Evolutionary conservation across 2,888 invertebrate genomes (phyloP).

Genomic region (Lycocerus yunnanus): DNA sequence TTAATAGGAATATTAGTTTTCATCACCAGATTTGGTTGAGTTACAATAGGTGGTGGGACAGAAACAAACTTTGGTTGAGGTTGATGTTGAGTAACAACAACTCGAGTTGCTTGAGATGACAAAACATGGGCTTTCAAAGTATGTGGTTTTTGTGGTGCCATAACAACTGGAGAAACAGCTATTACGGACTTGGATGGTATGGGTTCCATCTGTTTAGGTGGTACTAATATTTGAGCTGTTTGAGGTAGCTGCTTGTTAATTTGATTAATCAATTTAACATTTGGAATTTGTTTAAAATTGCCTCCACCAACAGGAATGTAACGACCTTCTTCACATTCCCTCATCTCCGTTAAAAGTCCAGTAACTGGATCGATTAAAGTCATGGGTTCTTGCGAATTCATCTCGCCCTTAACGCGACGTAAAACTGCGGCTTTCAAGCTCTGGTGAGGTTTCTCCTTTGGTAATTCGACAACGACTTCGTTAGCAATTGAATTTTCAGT

Average conservation of each 20-base stretch:
- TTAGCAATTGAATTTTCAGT: conserved; percentile 21
- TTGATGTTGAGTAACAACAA: conserved; percentile 43
- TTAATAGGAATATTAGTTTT: conserved; percentile 35
- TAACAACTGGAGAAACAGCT: conserved; percentile 28
- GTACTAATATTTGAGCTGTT: conserved; percentile 1
- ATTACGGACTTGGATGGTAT: conserved; percentile 36
- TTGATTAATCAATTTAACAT: conserved; percentile 11
- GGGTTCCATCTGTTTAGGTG: conserved; percentile 28
- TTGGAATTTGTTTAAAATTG: conserved; percentile 27
- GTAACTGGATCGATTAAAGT: conserved; percentile 77
- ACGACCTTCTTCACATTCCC: conserved; percentile 72
- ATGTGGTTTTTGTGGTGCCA: conserved; percentile 60
- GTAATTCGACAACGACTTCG: conserved; percentile 18
- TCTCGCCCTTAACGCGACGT: conserved; percentile 52
- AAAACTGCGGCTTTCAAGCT: conserved; percentile 53
- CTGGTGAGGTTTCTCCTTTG: conserved; percentile 46
- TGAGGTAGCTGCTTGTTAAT: background rate
- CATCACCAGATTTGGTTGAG: conserved; percentile 19
- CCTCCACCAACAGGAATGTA: conserved; percentile 62
- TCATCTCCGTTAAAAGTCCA: conserved; percentile 70
- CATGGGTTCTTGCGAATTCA: conserved; percentile 62
- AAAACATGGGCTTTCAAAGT: conserved; percentile 68
- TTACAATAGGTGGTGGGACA: conserved; percentile 31
- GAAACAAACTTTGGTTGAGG: conserved; percentile 28
- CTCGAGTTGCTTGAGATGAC: conserved; percentile 57